Evolutionary conservation across 2,797 vertebrate genomes (phyloP), one percentile per base, ranked within the genome.

Genomic region (Nannoperca obscura): DNA sequence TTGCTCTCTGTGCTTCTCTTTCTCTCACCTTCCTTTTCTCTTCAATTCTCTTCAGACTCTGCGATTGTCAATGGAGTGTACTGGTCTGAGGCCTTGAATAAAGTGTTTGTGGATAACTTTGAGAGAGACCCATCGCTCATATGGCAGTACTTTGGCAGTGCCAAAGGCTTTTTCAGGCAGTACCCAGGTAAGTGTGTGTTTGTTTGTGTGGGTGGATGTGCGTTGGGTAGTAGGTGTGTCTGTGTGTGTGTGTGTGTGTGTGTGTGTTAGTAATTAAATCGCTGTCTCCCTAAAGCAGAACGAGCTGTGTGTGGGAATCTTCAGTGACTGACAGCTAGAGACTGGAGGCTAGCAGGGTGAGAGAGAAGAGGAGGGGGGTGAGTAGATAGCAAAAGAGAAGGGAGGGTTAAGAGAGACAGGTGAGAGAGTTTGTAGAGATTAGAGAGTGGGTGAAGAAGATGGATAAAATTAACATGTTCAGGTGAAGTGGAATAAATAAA

Each of bases 51-150:
- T 72, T 30, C 80, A 98, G 97, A 98, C 90, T 97, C 97, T 76
- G 97, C 97, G 1, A 98, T 98, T 76, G 97, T 98, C 76, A 98
- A 98, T 65, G 97, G 97, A 24, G 97, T 98, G 57, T 98, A 95
- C 88, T 98, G 97, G 97, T 98, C 97, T 1, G 97, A 98, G 90
- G 97, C 97, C 59, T 93, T 98, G 88, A 98, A 98, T 87, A 98
- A 97, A 91, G 97, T 98, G 44, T 98, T 98, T 81, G 97, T 98
- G 71, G 97, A 98, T 87, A 98, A 98, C 89, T 98, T 97, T 93
- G 96, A 97, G 90, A 96, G 95, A 65, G 97, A 98, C 78, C 97
- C 97, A 12, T 98, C 97, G 36, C 96, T 98, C 76, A 97, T 97
- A 86, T 98, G 97, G 97, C 97, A 98, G 74, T 98, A 98, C 88